Evolutionary conservation across 2,113 vertebrate species (phyloP).

Genomic region (Eretmodus cyanostictus): DNA sequence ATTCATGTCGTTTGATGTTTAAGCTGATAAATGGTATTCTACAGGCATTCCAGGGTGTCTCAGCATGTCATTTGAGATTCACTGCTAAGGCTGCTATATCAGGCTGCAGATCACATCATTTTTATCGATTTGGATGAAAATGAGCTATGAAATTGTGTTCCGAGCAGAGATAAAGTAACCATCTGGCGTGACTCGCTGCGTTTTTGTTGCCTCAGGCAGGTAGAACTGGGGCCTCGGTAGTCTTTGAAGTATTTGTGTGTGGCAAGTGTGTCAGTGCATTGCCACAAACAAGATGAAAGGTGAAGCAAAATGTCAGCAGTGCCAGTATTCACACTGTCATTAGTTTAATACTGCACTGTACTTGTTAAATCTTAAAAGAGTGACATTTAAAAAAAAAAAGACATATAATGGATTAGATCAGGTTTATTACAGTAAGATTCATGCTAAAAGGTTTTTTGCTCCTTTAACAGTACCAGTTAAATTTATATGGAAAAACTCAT

Average conservation of each 20-base stretch:
- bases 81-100: background rate
- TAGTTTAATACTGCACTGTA: background rate
- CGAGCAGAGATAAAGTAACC: background rate
- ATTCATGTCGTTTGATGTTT: background rate
- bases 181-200: background rate
- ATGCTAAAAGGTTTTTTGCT: background rate
- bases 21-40: background rate
- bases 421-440: background rate
- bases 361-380: background rate
- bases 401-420: background rate
- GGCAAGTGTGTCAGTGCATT: background rate
- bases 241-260: constrained; percentile 20
- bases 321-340: background rate
- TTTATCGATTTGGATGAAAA: background rate
- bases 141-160: background rate
- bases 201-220: background rate
- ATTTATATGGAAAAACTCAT: background rate
- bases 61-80: background rate
- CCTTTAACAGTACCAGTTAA: background rate
- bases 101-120: background rate
- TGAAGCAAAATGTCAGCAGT: constrained; percentile 39
- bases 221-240: background rate
- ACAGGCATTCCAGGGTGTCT: background rate
- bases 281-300: constrained; percentile 25
- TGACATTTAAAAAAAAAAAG: accelerated